Evolutionary conservation across 2,888 invertebrate genomes (phyloP).

Genomic region (Lacanobia wlatinum): DNA sequence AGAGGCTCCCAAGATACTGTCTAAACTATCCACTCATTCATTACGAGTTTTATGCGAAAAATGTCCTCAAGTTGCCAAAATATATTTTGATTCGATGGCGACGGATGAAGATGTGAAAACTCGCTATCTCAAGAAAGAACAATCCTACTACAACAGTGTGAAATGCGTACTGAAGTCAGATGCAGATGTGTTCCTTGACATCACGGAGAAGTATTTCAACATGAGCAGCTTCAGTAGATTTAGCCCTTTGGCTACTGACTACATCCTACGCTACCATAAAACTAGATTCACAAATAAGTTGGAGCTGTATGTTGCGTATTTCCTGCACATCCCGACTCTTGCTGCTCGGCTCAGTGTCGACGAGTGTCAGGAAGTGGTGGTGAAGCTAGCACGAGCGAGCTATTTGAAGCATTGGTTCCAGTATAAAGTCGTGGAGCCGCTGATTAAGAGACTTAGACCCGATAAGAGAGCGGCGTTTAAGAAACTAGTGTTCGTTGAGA

Average conservation of each 20-base stretch:
- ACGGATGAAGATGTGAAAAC: conserved; percentile 61
- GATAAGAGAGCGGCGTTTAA: conserved; percentile 72
- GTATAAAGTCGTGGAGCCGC: conserved; percentile 76
- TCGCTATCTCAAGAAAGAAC: conserved; percentile 64
- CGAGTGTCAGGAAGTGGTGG: conserved; percentile 74
- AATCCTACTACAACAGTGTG: conserved; percentile 70
- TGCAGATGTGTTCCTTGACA: conserved; percentile 72
- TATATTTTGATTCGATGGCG: conserved; percentile 74
- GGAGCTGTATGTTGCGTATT: conserved; percentile 74
- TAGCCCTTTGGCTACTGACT: conserved; percentile 69
- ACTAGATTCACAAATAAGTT: conserved; percentile 72
- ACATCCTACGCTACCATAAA: conserved; percentile 74
- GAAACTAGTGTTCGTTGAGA: conserved; percentile 76
- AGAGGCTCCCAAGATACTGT: conserved; percentile 69
- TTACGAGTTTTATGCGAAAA: conserved; percentile 77
- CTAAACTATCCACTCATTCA: conserved; percentile 72
- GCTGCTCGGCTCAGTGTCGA: conserved; percentile 70
- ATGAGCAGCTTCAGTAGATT: conserved; percentile 52
- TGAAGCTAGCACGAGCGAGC: conserved; percentile 74
- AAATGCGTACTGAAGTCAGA: conserved; percentile 74
- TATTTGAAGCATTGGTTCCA: conserved; percentile 73
- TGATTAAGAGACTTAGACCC: conserved; percentile 72
- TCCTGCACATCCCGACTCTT: conserved; percentile 74
- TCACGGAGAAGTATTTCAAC: conserved; percentile 75
- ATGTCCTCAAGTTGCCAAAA: conserved; percentile 70